Evolutionary conservation across 2,113 vertebrate genomes (phyloP).

Genomic region (Turnix velox): DNA sequence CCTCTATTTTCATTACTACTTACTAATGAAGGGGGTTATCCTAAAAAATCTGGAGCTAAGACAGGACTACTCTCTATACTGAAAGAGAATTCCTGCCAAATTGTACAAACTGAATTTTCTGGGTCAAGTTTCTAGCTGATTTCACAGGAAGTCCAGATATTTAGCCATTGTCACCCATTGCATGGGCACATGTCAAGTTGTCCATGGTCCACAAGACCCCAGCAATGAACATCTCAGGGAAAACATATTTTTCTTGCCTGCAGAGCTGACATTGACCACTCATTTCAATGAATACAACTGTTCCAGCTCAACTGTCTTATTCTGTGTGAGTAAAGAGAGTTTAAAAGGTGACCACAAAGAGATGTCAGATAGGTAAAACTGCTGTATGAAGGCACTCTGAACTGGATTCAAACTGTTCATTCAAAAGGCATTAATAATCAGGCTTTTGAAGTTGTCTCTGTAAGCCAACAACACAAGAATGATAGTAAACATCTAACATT

Average conservation of each 20-base stretch:
- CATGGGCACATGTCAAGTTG: not conserved
- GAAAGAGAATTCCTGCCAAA: not conserved
- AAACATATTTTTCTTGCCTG: not conserved
- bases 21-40: not conserved
- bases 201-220: not conserved
- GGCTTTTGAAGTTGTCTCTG: not conserved
- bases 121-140: not conserved
- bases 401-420: not conserved
- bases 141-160: not conserved
- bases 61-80: not conserved
- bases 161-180: not conserved
- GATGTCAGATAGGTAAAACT: not conserved
- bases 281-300: not conserved
- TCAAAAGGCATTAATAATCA: not conserved
- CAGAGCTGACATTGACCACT: not conserved
- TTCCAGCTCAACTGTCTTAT: not conserved
- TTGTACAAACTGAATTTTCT: not conserved
- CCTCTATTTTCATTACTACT: not conserved
- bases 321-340: not conserved
- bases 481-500: not conserved
- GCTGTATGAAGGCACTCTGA: not conserved
- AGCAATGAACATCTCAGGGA: not conserved
- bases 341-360: not conserved
- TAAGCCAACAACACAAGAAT: not conserved
- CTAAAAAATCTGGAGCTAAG: not conserved